phyloP scores from a whole-genome alignment of 2,888 invertebrate genomes.

The Eledona agricola region DNA sequence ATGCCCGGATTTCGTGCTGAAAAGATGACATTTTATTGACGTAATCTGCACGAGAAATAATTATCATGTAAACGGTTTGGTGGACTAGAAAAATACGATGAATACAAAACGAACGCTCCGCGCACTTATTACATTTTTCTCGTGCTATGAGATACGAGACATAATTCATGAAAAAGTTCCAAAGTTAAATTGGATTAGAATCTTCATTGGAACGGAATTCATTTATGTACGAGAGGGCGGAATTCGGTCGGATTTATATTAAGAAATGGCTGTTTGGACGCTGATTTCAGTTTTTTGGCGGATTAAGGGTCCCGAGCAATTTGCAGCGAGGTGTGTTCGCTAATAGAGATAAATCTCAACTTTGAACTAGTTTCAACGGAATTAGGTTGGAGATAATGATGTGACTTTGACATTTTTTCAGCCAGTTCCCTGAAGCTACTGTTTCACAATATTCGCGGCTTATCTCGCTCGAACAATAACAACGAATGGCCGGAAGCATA shows the following conservation, averaged over 20 bases:
- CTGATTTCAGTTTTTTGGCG: constrained; percentile 21
- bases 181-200: constrained; percentile 30
- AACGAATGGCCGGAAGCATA: no score
- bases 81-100: no score
- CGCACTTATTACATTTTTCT: constrained; percentile 23
- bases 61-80: no score
- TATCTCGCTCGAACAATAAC: no score
- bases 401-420: no score
- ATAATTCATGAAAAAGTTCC: constrained; percentile 24
- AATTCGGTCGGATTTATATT: constrained; percentile 18
- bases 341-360: constrained; percentile 19
- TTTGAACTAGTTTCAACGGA: constrained; percentile 8
- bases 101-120: no score
- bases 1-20: constrained; percentile 1
- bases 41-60: no score
- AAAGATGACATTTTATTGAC: no score
- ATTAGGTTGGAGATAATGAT: no score
- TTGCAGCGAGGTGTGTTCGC: constrained; percentile 3
- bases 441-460: no score
- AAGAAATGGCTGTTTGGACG: constrained; percentile 23
- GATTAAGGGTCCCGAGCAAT: constrained; percentile 16
- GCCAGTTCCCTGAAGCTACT: no score
- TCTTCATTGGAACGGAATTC: constrained; percentile 26
- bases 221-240: constrained; percentile 13
- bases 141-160: constrained; percentile 11